A percentile compares a stretch with the other conserved stretches of the same genome.
These are phyloP conservation scores for Osedax fenrisi DNA, from an alignment of 2,888 invertebrate genomes.

Conservation along the genomic window DNA sequence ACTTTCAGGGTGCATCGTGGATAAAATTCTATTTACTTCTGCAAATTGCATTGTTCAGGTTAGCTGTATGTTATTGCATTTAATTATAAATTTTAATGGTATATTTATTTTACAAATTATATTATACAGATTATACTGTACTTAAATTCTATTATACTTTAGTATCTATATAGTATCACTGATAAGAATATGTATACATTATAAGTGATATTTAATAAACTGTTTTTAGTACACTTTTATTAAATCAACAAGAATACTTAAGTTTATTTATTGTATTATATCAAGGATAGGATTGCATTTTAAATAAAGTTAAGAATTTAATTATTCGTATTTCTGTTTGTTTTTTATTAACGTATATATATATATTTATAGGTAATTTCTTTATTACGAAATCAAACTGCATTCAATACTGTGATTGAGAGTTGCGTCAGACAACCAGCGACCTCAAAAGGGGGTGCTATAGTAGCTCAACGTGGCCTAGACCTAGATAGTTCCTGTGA, in stretches of 20 bases:
- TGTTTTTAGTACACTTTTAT: no score
- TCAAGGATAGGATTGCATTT: background rate
- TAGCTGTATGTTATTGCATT: no score
- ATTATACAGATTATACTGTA: no score
- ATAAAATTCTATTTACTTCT: background rate
- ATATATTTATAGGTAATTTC: background rate
- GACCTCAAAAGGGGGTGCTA: background rate
- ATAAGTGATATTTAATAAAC: no score
- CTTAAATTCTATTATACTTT: no score
- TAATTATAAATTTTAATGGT: no score
- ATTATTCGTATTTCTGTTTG: background rate
- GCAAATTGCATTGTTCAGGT: background rate
- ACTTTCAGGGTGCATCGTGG: background rate
- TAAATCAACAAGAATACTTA: background rate
- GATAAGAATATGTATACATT: no score
- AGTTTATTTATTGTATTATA: background rate
- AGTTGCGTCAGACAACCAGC: background rate
- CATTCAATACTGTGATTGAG: background rate
- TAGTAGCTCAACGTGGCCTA: background rate
- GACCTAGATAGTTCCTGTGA: constrained; percentile 27
- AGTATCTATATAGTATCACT: no score
- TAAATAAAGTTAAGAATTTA: background rate
- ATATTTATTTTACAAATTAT: no score
- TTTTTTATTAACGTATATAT: no score
- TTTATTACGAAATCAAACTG: background rate